A percentile compares a stretch with the other conserved stretches of the same genome.
These are phyloP conservation scores for Mylabris sibirica DNA, from an alignment of 2,888 invertebrate genomes.

Conservation along the genomic window DNA sequence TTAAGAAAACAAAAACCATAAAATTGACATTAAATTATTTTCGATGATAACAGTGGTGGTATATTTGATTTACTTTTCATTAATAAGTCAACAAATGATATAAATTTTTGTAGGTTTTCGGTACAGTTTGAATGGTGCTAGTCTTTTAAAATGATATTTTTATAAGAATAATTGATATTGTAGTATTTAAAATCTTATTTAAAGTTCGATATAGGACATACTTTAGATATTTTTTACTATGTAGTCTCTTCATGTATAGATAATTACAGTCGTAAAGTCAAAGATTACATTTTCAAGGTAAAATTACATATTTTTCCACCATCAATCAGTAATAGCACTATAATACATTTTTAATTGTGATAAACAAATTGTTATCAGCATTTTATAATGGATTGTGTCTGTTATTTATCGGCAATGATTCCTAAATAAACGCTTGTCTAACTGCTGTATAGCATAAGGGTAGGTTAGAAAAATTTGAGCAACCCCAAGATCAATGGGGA, in stretches of 20 bases:
- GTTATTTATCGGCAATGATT: constrained; percentile 5
- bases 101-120: too few relatives aligned
- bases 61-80: too few relatives aligned
- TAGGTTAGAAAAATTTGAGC: too few relatives aligned
- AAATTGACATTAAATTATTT: constrained; percentile 16
- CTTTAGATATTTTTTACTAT: background rate
- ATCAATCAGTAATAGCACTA: constrained; percentile 12
- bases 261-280: constrained; percentile 6
- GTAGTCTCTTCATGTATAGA: background rate
- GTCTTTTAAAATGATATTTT: too few relatives aligned
- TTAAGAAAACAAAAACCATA: constrained; percentile 13
- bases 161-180: too few relatives aligned
- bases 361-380: constrained; percentile 7
- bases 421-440: background rate
- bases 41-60: background rate
- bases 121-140: too few relatives aligned
- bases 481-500: too few relatives aligned
- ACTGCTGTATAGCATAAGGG: background rate
- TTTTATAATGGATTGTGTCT: constrained; percentile 13
- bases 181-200: background rate
- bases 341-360: constrained; percentile 14
- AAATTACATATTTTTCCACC: constrained; percentile 10
- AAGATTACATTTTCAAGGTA: constrained; percentile 12
- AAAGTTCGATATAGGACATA: background rate
- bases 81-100: too few relatives aligned